These are phyloP conservation scores for Podarcis cretensis DNA, from an alignment of 2,113 vertebrate species.

Conservation along the genomic window DNA sequence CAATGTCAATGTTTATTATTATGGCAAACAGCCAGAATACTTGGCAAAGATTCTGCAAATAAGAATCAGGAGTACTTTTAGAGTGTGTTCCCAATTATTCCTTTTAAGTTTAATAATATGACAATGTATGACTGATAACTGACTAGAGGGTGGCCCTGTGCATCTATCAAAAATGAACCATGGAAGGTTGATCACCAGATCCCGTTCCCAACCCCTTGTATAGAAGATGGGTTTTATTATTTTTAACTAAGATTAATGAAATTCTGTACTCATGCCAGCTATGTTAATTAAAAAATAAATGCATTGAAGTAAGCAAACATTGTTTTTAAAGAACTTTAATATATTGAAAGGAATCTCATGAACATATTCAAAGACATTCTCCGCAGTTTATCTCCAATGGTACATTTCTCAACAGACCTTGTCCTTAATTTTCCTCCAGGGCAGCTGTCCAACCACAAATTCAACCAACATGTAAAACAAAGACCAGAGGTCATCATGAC, in stretches of 20 bases:
- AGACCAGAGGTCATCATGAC: slow-evolving; percentile 98
- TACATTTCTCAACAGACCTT: slow-evolving; percentile 82
- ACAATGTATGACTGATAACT: too few relatives aligned
- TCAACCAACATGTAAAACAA: slow-evolving; percentile 99
- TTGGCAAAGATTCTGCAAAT: too few relatives aligned
- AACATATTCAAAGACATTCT: slow-evolving; percentile 33
- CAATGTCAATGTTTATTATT: too few relatives aligned
- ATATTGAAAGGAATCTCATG: slow-evolving; percentile 30
- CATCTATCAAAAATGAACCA: too few relatives aligned
- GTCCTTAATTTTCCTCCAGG: slow-evolving; percentile 99
- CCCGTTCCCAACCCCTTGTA: too few relatives aligned
- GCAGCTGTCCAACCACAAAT: slow-evolving; percentile 95
- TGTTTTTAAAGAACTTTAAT: neutral
- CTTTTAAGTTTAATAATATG: too few relatives aligned
- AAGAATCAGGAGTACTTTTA: too few relatives aligned
- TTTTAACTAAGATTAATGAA: neutral
- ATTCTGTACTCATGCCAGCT: neutral
- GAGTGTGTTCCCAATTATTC: too few relatives aligned
- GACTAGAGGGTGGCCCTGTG: too few relatives aligned
- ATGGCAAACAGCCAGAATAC: too few relatives aligned
- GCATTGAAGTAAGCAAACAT: neutral
- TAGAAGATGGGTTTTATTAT: neutral
- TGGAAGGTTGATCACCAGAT: too few relatives aligned
- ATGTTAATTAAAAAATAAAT: neutral
- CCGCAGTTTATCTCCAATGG: neutral